phyloP scores from a whole-genome alignment of 2,888 invertebrate genomes.

The Cremastinae sp. region DNA sequence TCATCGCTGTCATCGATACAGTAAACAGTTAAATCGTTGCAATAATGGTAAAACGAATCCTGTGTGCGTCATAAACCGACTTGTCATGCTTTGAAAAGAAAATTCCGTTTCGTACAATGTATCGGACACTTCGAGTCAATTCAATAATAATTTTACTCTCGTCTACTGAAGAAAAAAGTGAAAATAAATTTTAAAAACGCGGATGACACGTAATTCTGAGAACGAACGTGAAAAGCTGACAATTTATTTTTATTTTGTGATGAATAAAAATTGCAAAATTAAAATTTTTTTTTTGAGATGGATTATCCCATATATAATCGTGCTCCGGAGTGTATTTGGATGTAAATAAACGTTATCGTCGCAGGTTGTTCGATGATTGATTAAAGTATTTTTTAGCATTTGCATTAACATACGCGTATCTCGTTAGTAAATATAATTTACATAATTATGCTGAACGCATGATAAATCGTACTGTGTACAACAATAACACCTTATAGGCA shows the following conservation, averaged over 20 bases:
- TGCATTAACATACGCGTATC: constrained; percentile 38
- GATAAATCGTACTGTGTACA: constrained; percentile 53
- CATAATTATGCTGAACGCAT: constrained; percentile 58
- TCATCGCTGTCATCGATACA: constrained; percentile 53
- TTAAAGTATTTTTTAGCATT: constrained; percentile 54
- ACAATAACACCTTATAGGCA: constrained; percentile 60
- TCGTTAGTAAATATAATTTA: constrained; percentile 56
- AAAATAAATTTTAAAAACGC: too few relatives aligned
- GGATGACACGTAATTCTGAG: too few relatives aligned
- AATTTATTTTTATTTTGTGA: too few relatives aligned
- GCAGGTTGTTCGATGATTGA: constrained; percentile 56
- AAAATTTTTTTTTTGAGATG: not conserved
- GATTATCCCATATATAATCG: constrained; percentile 26
- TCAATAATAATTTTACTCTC: not conserved
- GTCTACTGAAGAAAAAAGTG: not conserved
- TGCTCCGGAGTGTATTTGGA: constrained; percentile 1
- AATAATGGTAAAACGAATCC: constrained; percentile 50
- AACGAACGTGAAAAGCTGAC: too few relatives aligned
- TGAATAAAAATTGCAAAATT: not conserved
- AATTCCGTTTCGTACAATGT: constrained; percentile 18
- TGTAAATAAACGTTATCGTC: constrained; percentile 47
- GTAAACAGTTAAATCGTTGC: constrained; percentile 53
- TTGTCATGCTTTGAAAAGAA: constrained; percentile 47
- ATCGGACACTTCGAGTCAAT: constrained; percentile 4
- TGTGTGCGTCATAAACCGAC: constrained; percentile 50